Conservation (phyloP, 2,113 vertebrate species). For the Callipepla californica region DNA sequence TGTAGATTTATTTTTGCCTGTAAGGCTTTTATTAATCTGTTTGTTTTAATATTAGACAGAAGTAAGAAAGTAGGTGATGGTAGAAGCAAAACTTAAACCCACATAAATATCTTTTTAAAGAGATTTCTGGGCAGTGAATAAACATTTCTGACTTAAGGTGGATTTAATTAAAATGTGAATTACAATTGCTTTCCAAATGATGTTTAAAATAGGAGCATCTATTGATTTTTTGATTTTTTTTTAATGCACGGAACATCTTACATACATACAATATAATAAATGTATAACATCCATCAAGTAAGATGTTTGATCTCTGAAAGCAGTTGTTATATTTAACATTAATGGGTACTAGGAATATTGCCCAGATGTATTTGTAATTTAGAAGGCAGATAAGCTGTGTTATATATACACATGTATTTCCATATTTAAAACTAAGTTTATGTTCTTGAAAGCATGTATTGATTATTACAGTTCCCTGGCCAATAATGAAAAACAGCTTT, state of each 20-base stretch:
- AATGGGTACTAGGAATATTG: constrained; percentile 37
- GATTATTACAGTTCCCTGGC: constrained; percentile 25
- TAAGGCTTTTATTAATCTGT: neutral
- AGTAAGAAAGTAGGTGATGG: constrained; percentile 15
- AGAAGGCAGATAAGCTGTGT: constrained; percentile 9
- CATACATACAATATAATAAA: neutral
- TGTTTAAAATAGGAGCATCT: constrained; percentile 37
- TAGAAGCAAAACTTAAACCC: constrained; percentile 18
- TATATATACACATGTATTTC: neutral
- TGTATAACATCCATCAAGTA: constrained; percentile 39
- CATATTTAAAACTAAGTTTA: neutral
- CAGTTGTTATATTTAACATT: constrained; percentile 61
- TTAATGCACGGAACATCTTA: neutral
- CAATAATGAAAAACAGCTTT: neutral
- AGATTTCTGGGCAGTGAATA: constrained; percentile 34
- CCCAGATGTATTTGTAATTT: constrained; percentile 23
- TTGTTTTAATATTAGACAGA: constrained; percentile 26
- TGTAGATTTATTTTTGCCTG: constrained; percentile 2
- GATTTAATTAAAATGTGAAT: constrained; percentile 69
- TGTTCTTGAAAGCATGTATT: neutral
- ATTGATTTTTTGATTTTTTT: constrained; percentile 1
- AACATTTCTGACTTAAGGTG: constrained; percentile 18
- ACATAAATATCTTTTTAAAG: neutral
- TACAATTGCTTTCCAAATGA: constrained; percentile 12
- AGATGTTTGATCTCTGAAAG: constrained; percentile 46